Conservation (phyloP, 2,797 vertebrate species). For the Phyllotis vaccarum region DNA sequence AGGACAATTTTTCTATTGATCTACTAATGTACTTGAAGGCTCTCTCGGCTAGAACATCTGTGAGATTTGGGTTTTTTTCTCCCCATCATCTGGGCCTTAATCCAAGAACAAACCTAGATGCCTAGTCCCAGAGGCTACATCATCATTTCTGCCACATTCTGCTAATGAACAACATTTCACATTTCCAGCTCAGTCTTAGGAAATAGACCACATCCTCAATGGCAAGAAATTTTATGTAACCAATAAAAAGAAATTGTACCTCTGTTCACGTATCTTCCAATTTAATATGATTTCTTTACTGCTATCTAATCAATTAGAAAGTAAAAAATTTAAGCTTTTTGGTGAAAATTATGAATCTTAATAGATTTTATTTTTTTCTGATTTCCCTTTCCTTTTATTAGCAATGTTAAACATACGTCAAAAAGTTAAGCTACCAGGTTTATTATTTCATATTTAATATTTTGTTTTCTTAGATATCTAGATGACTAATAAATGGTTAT, state of each 20-base stretch:
- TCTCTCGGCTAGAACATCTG: background rate
- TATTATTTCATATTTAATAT: background rate
- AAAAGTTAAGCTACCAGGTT: background rate
- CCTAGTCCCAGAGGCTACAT: background rate
- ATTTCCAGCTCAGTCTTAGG: background rate
- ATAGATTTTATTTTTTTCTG: background rate
- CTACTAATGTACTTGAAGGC: background rate
- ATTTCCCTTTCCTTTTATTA: background rate
- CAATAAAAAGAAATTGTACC: background rate
- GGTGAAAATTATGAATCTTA: background rate
- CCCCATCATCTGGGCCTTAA: background rate
- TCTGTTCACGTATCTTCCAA: background rate
- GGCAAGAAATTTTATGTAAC: background rate
- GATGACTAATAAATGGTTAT: background rate
- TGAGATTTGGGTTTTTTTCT: background rate
- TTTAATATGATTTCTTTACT: background rate
- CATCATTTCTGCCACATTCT: background rate
- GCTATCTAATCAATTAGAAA: background rate
- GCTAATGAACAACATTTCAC: background rate
- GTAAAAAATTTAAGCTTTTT: background rate
- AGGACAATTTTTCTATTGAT: background rate
- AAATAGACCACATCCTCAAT: background rate
- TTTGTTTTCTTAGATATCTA: background rate
- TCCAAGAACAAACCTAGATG: background rate
- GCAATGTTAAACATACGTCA: background rate